Evolutionary conservation across 2,797 vertebrate genomes (phyloP).

Genomic region (Gallinago stenura): DNA sequence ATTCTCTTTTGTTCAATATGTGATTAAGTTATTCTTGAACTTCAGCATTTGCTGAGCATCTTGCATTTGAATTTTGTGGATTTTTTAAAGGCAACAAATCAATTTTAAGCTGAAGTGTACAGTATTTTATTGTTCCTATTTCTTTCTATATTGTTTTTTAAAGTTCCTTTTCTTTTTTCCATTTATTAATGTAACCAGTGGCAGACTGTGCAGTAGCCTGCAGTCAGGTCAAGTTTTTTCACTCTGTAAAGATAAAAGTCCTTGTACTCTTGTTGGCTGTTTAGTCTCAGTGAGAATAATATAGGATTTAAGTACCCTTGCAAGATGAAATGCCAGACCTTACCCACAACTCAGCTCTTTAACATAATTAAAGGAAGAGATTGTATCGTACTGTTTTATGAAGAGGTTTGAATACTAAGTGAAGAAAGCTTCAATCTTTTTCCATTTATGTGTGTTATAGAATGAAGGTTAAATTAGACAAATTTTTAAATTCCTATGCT

Average conservation of each 20-base stretch:
- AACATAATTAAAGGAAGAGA: background rate
- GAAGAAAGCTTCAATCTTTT: background rate
- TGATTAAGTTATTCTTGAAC: background rate
- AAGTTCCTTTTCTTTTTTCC: background rate
- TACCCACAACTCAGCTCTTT: background rate
- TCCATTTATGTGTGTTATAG: background rate
- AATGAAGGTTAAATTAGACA: background rate
- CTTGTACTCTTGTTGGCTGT: background rate
- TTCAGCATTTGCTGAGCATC: background rate
- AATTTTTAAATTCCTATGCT: background rate
- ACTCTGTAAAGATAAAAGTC: background rate
- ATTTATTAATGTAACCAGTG: background rate
- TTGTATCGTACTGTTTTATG: background rate
- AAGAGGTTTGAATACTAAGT: background rate
- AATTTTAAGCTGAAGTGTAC: background rate
- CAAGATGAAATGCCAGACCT: constrained; percentile 18
- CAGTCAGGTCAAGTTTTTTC: background rate
- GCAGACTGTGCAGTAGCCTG: background rate
- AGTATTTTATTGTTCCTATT: background rate
- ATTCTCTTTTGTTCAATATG: background rate
- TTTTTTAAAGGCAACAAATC: background rate
- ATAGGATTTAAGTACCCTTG: background rate
- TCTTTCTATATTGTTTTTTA: background rate
- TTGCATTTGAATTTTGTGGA: background rate
- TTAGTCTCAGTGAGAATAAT: background rate